Percentiles rank a stretch among this genome's conserved stretches.
Conservation (phyloP, 2,888 invertebrate species). For the Odiellus spinosus region DNA sequence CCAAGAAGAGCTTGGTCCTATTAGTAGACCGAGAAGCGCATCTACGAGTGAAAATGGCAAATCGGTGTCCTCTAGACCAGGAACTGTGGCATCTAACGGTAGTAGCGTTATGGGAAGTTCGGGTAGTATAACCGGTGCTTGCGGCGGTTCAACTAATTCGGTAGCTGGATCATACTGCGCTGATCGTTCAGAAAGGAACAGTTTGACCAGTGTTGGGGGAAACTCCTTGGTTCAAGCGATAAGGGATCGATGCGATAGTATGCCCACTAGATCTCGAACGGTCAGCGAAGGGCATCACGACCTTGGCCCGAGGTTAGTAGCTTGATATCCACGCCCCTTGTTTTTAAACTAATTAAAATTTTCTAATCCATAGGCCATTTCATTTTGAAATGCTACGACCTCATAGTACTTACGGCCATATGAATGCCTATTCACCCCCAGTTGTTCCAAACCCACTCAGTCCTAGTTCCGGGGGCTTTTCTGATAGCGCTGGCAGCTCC, state of each 20-base stretch:
- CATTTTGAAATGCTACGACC: conserved; percentile 7
- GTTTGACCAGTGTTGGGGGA: conserved; percentile 2
- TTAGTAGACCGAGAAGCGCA: conserved; percentile 46
- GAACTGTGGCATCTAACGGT: conserved; percentile 9
- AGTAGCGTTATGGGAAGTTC: not conserved
- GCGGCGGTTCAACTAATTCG: no score
- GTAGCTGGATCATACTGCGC: no score
- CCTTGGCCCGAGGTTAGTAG: conserved; percentile 9
- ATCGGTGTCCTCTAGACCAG: conserved; percentile 40
- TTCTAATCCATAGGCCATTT: not conserved
- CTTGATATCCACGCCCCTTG: no score
- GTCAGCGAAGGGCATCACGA: conserved; percentile 40
- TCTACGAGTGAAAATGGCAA: conserved; percentile 55
- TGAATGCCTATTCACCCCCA: conserved; percentile 11
- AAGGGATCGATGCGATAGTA: conserved; percentile 63
- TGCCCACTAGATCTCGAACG: conserved; percentile 56
- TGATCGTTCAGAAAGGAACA: no score
- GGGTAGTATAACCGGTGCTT: no score
- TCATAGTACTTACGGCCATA: conserved; percentile 15
- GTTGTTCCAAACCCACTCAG: conserved; percentile 25
- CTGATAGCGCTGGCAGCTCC: conserved; percentile 18
- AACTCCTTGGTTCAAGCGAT: conserved; percentile 9
- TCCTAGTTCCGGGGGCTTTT: conserved; percentile 39
- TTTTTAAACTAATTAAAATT: no score
- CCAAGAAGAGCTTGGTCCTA: conserved; percentile 46